Conservation (phyloP, 2,113 vertebrate genomes). For the Xyrauchen texanus region DNA sequence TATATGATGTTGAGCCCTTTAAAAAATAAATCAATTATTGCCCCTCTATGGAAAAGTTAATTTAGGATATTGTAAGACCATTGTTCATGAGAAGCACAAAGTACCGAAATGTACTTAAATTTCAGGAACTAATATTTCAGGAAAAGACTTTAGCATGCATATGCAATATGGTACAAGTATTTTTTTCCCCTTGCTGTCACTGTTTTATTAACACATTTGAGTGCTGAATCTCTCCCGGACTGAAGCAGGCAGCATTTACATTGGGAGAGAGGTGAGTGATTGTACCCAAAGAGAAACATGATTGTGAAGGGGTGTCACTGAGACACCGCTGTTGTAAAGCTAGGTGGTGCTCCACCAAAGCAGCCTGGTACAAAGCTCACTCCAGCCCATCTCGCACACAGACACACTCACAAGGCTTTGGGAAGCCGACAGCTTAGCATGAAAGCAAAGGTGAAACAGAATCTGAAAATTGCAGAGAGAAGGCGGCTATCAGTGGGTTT, state of each 20-base stretch:
- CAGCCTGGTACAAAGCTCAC: conserved; percentile 71
- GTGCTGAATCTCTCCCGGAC: not conserved
- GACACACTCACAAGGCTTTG: conserved; percentile 81
- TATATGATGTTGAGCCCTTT: no score
- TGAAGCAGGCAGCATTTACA: conserved; percentile 10
- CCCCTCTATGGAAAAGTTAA: no score
- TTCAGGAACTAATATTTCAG: no score
- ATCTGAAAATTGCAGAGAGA: conserved; percentile 99
- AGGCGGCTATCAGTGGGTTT: conserved; percentile 91
- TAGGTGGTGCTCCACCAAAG: conserved; percentile 75
- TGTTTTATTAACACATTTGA: not conserved
- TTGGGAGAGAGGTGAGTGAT: conserved; percentile 22
- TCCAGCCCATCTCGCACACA: conserved; percentile 46
- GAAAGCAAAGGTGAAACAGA: conserved; percentile 98
- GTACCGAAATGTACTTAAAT: no score
- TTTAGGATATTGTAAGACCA: not conserved
- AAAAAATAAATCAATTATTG: no score
- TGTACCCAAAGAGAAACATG: conserved; percentile 42
- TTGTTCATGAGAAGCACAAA: not conserved
- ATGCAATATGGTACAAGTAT: not conserved
- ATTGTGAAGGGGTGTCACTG: conserved; percentile 49
- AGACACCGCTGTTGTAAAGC: conserved; percentile 51
- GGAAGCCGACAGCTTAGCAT: conserved; percentile 85
- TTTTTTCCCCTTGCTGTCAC: not conserved
- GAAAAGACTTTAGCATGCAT: not conserved